Conservation (phyloP, 2,888 invertebrate species). For the Cryptocephalus moraei region DNA sequence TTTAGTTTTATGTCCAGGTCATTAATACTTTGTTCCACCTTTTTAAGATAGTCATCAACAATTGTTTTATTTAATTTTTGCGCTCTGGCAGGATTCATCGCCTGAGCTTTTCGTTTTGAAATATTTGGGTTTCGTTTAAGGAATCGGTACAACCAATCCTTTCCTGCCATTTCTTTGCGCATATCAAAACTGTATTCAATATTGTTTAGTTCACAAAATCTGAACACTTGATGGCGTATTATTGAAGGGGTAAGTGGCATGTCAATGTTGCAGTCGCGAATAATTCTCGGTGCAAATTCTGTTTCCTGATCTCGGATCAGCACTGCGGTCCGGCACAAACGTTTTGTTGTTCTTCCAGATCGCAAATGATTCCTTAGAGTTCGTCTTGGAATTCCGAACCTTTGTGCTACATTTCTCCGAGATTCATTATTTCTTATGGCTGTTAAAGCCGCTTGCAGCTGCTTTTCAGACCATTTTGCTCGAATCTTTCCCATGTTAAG, state of each 20-base stretch:
- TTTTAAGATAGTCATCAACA: background rate
- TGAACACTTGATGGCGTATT: background rate
- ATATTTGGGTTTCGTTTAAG: background rate
- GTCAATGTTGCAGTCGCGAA: background rate
- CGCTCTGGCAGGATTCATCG: background rate
- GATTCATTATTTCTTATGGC: no score
- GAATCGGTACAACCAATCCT: background rate
- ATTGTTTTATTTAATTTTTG: background rate
- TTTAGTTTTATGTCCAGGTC: background rate
- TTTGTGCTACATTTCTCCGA: no score
- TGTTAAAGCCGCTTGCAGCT: no score
- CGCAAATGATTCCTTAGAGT: no score
- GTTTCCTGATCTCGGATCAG: background rate
- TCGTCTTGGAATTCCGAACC: no score
- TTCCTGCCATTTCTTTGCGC: background rate
- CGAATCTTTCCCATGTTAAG: no score
- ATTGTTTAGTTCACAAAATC: background rate
- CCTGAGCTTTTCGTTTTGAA: background rate
- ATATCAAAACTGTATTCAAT: background rate
- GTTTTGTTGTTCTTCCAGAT: no score
- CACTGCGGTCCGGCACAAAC: background rate
- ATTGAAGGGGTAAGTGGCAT: background rate
- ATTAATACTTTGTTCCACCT: background rate
- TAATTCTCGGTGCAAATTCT: background rate
- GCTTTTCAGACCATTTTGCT: no score